Conservation (phyloP, 2,113 vertebrate genomes). For the Panthera uncia region DNA sequence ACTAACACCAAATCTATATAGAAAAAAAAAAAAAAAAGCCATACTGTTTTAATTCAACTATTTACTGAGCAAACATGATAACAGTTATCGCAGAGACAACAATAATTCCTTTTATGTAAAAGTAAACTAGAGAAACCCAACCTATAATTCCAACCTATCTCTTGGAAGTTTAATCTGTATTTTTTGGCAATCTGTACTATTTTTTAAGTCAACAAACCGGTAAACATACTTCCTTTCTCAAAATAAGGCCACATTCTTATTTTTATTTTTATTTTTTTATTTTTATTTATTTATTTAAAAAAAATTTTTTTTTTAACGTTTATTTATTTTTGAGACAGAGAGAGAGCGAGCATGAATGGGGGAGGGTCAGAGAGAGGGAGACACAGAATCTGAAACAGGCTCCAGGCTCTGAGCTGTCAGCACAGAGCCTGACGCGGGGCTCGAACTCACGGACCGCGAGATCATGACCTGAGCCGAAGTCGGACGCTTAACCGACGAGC, state of each 20-base stretch:
- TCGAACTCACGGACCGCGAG: too few species aligned
- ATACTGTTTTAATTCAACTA: conserved; percentile 23
- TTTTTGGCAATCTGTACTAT: not conserved
- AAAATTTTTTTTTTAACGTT: too few species aligned
- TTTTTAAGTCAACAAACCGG: conserved; percentile 28
- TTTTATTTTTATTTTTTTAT: conserved; percentile 48
- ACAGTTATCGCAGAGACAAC: not conserved
- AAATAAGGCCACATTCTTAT: conserved; percentile 35
- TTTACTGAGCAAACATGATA: not conserved
- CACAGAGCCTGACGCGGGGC: too few species aligned
- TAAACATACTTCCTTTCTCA: not conserved
- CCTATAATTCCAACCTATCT: not conserved
- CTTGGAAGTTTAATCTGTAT: not conserved
- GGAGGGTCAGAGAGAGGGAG: too few species aligned
- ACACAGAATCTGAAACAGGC: too few species aligned
- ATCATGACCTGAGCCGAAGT: too few species aligned
- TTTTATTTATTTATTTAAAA: too few species aligned
- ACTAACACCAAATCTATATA: not conserved
- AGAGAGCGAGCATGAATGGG: too few species aligned
- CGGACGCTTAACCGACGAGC: too few species aligned
- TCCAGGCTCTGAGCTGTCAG: too few species aligned
- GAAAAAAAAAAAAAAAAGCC: not conserved
- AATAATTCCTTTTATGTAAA: not conserved
- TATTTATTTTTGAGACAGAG: too few species aligned
- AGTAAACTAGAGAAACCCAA: not conserved